Conservation (phyloP, 35 echinoderm and acorn worm genomes). For the Patiria miniata region DNA sequence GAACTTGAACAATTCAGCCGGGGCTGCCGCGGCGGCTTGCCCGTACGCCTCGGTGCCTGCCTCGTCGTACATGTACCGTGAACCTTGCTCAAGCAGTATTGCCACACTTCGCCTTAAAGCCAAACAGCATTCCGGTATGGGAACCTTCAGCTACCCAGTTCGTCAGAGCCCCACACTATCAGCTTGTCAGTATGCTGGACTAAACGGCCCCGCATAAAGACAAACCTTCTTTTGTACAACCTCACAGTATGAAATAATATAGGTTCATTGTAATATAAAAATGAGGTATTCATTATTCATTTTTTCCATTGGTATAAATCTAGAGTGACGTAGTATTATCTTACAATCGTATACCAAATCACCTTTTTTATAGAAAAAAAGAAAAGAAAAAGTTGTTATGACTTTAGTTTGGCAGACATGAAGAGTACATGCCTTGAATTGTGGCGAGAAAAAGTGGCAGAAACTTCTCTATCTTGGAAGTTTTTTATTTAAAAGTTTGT, state of each 20-base stretch:
- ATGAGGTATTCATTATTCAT: background rate
- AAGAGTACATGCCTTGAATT: too few species aligned
- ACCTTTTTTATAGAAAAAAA: too few species aligned
- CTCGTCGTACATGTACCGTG: constrained; percentile 90
- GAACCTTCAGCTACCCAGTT: constrained; percentile 82
- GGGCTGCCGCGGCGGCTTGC: constrained; percentile 62
- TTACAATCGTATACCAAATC: background rate
- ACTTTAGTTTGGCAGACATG: too few species aligned
- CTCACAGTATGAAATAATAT: background rate
- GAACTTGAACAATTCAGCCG: constrained; percentile 67
- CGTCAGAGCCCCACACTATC: constrained; percentile 88
- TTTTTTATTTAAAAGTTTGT: too few species aligned
- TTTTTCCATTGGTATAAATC: too few species aligned
- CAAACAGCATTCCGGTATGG: constrained; percentile 92
- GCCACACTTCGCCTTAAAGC: constrained; percentile 95
- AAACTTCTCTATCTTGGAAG: too few species aligned
- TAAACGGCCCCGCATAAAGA: constrained; percentile 50
- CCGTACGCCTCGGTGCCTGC: constrained; percentile 75
- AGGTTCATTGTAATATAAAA: constrained; percentile 14
- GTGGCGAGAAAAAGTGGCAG: too few species aligned
- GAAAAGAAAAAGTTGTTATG: too few species aligned
- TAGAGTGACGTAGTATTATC: background rate
- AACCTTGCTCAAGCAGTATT: constrained; percentile 91
- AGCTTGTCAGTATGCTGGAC: constrained; percentile 95
- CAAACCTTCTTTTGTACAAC: background rate